A percentile compares a stretch with the other conserved stretches of the same genome.
phyloP scores from a whole-genome alignment of 2,113 vertebrate genomes.

The Rhadina sibilatrix region DNA sequence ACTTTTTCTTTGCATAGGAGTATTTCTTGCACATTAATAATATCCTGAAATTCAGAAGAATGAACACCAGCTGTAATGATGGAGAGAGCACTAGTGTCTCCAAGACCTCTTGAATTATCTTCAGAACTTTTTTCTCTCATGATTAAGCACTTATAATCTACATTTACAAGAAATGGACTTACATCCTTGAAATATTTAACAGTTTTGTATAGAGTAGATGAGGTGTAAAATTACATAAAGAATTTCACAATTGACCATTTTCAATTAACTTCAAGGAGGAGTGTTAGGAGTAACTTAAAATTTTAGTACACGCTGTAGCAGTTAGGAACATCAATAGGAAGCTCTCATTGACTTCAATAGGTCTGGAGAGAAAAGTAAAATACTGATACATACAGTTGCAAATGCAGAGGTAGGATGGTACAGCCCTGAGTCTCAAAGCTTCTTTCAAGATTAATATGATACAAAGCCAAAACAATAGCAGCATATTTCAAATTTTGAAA shows the following conservation, averaged over 20 bases:
- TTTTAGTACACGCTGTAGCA: neutral
- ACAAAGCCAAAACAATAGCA: neutral
- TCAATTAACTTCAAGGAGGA: neutral
- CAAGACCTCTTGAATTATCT: constrained; percentile 5
- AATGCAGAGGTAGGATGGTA: neutral
- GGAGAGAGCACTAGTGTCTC: neutral
- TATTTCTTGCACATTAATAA: neutral
- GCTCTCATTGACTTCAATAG: neutral
- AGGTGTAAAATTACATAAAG: constrained; percentile 21
- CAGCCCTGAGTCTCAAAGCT: neutral
- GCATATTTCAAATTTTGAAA: neutral
- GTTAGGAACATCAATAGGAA: neutral
- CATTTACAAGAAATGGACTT: neutral
- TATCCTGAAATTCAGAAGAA: neutral
- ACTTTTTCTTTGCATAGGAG: neutral
- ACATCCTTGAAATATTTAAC: constrained; percentile 14
- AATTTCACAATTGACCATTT: constrained; percentile 20
- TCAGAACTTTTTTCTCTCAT: neutral
- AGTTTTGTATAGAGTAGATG: neutral
- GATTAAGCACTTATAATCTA: neutral
- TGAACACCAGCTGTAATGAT: neutral
- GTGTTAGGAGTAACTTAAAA: neutral
- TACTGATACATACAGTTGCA: neutral
- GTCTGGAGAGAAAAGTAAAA: neutral
- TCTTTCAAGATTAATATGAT: neutral